Conservation (phyloP, 2,113 vertebrate genomes). For the Macrotus californicus region DNA sequence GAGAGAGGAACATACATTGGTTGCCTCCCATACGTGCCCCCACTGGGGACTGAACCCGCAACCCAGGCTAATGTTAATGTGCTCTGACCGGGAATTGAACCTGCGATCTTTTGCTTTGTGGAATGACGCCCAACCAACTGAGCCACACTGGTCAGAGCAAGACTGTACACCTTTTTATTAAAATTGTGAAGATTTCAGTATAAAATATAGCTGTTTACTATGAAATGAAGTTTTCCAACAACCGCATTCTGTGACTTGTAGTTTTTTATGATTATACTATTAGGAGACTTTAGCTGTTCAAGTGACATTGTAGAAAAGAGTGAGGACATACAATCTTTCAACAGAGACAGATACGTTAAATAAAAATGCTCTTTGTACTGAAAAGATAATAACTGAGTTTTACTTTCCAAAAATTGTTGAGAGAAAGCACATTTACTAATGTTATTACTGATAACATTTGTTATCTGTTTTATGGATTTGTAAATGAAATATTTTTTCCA, state of each 20-base stretch:
- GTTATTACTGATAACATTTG: background rate
- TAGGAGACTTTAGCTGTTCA: background rate
- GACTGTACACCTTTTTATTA: background rate
- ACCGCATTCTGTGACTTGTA: background rate
- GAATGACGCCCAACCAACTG: too few relatives aligned
- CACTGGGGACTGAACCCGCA: too few relatives aligned
- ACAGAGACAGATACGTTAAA: background rate
- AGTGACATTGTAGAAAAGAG: background rate
- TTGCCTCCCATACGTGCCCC: too few relatives aligned
- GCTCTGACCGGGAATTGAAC: too few relatives aligned
- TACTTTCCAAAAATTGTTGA: background rate
- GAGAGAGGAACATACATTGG: too few relatives aligned
- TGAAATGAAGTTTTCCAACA: background rate
- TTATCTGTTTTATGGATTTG: background rate
- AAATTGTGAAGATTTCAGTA: background rate
- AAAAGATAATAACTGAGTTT: background rate
- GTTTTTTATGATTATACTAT: background rate
- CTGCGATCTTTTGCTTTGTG: too few relatives aligned
- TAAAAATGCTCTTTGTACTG: background rate
- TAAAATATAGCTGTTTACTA: background rate
- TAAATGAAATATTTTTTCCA: background rate
- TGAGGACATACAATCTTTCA: background rate
- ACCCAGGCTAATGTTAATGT: too few relatives aligned
- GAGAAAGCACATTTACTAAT: conserved; percentile 14
- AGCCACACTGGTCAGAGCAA: background rate